Conservation (phyloP, 2,113 vertebrate species). For the Oenanthe melanoleuca region DNA sequence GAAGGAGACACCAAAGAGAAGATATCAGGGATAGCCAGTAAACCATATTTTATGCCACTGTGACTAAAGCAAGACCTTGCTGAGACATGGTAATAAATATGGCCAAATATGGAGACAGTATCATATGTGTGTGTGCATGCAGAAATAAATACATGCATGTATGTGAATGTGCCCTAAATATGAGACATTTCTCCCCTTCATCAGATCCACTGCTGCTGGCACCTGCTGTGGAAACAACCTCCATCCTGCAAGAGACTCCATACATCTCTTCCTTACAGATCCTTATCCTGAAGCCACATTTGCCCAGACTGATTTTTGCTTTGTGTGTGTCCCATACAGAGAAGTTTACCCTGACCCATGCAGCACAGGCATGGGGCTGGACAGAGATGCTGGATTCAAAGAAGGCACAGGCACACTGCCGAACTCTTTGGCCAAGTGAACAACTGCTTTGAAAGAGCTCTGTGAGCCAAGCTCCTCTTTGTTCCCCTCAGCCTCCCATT, state of each 20-base stretch:
- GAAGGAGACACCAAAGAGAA: not conserved
- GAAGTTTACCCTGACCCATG: not conserved
- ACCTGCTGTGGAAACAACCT: not conserved
- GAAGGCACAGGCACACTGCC: slow-evolving; percentile 4
- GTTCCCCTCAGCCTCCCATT: not conserved
- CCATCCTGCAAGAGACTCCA: not conserved
- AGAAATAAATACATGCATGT: not conserved
- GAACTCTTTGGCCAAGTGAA: not conserved
- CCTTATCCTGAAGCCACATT: not conserved
- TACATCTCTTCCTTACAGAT: not conserved
- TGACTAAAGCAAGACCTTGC: not conserved
- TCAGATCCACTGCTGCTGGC: not conserved
- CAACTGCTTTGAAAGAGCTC: slow-evolving; percentile 17
- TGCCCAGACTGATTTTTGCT: not conserved
- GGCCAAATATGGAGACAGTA: not conserved
- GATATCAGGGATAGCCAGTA: not conserved
- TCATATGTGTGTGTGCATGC: not conserved
- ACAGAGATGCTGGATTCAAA: not conserved
- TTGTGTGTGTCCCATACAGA: not conserved
- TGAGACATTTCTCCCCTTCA: not conserved
- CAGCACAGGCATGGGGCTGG: not conserved
- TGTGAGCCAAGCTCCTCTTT: slow-evolving; percentile 1
- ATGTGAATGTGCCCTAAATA: not conserved
- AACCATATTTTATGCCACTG: rapidly evolving
- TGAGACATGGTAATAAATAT: not conserved